These are phyloP conservation scores for Sus scrofa DNA, from an alignment of 2,113 vertebrate genomes.

Conservation along the genomic window DNA sequence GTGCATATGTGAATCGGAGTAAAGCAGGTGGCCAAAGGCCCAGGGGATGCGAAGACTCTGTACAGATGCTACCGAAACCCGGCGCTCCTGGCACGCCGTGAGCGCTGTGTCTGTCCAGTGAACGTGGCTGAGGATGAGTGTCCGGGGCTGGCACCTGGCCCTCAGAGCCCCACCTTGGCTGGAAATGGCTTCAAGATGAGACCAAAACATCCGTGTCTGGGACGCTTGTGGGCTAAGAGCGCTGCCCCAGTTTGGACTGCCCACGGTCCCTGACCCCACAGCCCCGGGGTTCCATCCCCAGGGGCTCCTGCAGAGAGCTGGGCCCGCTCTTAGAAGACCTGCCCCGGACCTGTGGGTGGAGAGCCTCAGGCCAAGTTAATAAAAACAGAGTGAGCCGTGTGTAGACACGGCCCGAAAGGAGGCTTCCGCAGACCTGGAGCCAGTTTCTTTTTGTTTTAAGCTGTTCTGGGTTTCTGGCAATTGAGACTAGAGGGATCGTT, in stretches of 20 bases:
- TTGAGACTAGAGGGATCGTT: background rate
- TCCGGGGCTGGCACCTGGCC: background rate
- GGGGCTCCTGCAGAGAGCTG: background rate
- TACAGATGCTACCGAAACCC: rapidly evolving
- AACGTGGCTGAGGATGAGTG: background rate
- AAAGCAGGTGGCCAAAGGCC: background rate
- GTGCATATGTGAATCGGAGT: background rate
- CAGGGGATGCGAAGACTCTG: background rate
- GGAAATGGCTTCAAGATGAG: conserved; percentile 32
- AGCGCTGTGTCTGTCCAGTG: background rate
- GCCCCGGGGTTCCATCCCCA: background rate
- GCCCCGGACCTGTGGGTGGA: background rate
- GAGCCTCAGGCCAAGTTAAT: background rate
- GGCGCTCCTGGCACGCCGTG: background rate
- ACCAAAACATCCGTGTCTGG: conserved; percentile 32
- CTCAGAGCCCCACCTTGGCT: background rate
- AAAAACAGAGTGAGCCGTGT: background rate
- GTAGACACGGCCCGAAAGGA: background rate
- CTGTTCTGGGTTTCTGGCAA: conserved; percentile 45
- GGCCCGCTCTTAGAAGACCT: background rate
- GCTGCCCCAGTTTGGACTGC: background rate
- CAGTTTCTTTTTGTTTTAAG: background rate
- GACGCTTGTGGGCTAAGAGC: background rate
- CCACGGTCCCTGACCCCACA: background rate
- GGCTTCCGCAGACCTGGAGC: background rate